Evolutionary conservation across 2,113 vertebrate species (phyloP), one percentile per base, ranked within the genome.

Genomic region (Empidonax alnorum): DNA sequence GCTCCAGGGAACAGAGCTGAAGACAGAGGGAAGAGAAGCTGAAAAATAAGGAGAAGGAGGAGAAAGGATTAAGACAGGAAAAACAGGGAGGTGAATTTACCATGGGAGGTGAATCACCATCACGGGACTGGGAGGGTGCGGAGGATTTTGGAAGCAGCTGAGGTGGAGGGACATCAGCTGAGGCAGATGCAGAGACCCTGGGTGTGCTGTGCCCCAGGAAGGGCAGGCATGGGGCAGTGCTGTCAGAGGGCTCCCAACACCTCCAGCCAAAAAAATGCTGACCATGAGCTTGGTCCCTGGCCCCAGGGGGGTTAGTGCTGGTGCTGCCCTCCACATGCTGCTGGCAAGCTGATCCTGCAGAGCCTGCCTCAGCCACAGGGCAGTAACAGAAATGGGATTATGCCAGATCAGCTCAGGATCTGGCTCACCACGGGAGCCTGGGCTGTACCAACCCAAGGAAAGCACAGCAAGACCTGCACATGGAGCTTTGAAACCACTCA

Each of bases 101-200:
- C n/a, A 42, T 1, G 1, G 46, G 53, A 68, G 31, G n/a, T 52
- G 42, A 87, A 56, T 87, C 90, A 77, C n/a, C 3, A 7, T 33
- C n/a, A 21, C 0, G 0, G 84, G 63, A 44, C 3, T 16, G 62
- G n/a, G 37, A 84, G 31, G 37, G 81, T 7, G 50, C 0, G 2
- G 50, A 41, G 55, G 55, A 42, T 39, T 66, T 59, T 55, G 56
- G 75, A 59, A 76, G 67, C 56, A 63, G 49, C 24, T 0, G 7
- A 35, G 58, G 39, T 1, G 2, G 35, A 89, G 67, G 39, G 42
- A 71, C 2, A 1, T 10, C 2, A 21, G 59, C 61, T 7, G 18
- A 68, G 67, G 77, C 53, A 74, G 53, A 71, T 33, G 33, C 53
- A 47, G 42, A 66, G 79, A 73, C 9, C 41, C 55, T 0, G 23